Conservation (phyloP, 2,888 invertebrate species). For the Drosophila cognata region DNA sequence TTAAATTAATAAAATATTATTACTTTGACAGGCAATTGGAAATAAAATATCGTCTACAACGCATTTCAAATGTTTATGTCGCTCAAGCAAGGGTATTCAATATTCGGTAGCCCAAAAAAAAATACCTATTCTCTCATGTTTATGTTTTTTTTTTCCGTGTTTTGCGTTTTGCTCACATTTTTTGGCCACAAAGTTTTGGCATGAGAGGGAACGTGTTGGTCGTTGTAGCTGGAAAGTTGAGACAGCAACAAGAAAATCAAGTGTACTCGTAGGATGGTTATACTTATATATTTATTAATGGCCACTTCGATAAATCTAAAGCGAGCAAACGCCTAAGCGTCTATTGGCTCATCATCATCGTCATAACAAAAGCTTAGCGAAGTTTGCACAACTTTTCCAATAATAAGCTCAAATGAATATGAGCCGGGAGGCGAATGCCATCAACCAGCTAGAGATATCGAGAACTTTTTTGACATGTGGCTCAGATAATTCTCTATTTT, state of each 20-base stretch:
- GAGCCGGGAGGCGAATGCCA: slow-evolving; percentile 31
- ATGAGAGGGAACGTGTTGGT: slow-evolving; percentile 54
- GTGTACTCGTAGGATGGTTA: slow-evolving; percentile 40
- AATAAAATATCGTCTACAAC: background rate
- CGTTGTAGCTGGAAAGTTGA: slow-evolving; percentile 61
- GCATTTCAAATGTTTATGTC: background rate
- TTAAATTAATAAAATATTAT: background rate
- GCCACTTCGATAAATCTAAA: slow-evolving; percentile 67
- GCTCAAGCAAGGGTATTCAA: slow-evolving; percentile 1
- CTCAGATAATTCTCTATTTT: slow-evolving; percentile 47
- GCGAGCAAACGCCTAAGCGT: slow-evolving; percentile 37
- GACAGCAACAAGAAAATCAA: slow-evolving; percentile 41
- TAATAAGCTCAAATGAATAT: slow-evolving; percentile 79
- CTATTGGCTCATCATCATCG: slow-evolving; percentile 58
- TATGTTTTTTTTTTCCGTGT: background rate
- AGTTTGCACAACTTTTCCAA: slow-evolving; percentile 76
- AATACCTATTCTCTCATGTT: background rate
- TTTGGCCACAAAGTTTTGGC: slow-evolving; percentile 33
- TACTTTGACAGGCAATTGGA: background rate
- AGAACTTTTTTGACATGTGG: slow-evolving; percentile 63
- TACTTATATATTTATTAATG: slow-evolving; percentile 75
- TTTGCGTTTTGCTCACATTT: background rate
- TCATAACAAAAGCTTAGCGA: slow-evolving; percentile 78
- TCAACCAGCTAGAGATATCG: slow-evolving; percentile 47
- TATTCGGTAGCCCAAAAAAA: background rate